These are phyloP conservation scores for Nomada ruficornis DNA, from an alignment of 2,888 invertebrate genomes.

Conservation along the genomic window DNA sequence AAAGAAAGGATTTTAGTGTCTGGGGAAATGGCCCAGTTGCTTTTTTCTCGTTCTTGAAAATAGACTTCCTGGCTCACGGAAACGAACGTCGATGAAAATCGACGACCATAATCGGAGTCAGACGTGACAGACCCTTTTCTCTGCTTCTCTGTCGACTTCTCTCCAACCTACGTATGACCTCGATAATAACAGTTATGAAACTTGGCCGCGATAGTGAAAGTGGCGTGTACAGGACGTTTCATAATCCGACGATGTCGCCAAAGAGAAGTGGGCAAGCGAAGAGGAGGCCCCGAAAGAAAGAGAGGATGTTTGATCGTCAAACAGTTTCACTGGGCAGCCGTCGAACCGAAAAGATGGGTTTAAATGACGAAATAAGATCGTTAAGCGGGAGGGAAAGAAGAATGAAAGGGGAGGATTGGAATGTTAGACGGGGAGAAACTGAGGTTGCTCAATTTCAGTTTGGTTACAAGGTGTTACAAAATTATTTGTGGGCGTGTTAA, in stretches of 20 bases:
- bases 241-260: slow-evolving; percentile 72
- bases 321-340: slow-evolving; percentile 40
- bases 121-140: slow-evolving; percentile 71
- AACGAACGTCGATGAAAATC: slow-evolving; percentile 17
- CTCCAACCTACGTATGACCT: slow-evolving; percentile 81
- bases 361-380: not conserved
- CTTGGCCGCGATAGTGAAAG: slow-evolving; percentile 84
- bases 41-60: not conserved
- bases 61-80: slow-evolving; percentile 11
- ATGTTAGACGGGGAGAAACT: too few species aligned
- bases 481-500: too few species aligned
- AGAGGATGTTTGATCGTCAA: slow-evolving; percentile 50
- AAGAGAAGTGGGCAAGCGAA: slow-evolving; percentile 33
- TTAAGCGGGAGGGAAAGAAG: not conserved
- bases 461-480: too few species aligned
- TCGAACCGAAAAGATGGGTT: not conserved
- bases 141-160: slow-evolving; percentile 61
- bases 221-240: slow-evolving; percentile 81
- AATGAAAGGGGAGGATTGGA: not conserved
- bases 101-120: slow-evolving; percentile 33
- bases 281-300: slow-evolving; percentile 6
- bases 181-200: slow-evolving; percentile 84
- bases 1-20: too few species aligned
- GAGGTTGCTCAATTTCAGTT: too few species aligned
- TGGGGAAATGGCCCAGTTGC: too few species aligned